Evolutionary conservation across 2,797 vertebrate species (phyloP), one percentile per base, ranked within the genome.

Genomic region (Sibirionetta formosa): DNA sequence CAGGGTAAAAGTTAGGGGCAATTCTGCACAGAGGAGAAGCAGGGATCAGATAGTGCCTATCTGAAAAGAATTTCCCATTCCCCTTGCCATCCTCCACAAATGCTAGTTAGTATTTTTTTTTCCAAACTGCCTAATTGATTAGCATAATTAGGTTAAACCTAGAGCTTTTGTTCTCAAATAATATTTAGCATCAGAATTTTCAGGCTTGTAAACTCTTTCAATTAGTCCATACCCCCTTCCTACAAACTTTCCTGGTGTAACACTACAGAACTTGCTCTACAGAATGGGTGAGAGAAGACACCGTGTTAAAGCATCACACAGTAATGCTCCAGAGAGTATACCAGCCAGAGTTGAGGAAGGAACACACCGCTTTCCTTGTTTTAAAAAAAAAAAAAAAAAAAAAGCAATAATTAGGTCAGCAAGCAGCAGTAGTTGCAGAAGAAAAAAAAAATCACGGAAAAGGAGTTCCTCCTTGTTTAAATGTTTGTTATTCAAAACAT

Each of bases 401-500:
- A 69, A 65, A 50, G 46, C 71, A 81, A 97, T 86, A 97, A 95
- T 94, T 94, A 96, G 96, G 93, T 95, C 96, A 96, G 71, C 72
- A 79, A 96, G 93, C 78, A 95, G 80, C 72, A 89, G 61, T 72
- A 92, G 69, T 78, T 94, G 36, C 63, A 95, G 66, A 81, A 36
- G 6, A 2, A 15, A 87, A 29, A 29, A 35, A 19, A 29, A 24
- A 4, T 0, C 54, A 9, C 0, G 22, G 58, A 72, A 86, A 86
- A 95, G 66, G 88, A 96, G 75, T 91, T 87, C 72, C 66, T 94
- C 76, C 87, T 94, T 82, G 87, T 92, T 84, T 68, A 58, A 89
- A 92, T 76, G 92, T 85, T 94, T 95, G 60, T 92, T 91, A 94
- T 96, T 97, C 92, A 88, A 92, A 95, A 93, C 86, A 91, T 87